These are phyloP conservation scores for Dipodomys merriami DNA, from an alignment of 2,113 vertebrate genomes.

Conservation along the genomic window DNA sequence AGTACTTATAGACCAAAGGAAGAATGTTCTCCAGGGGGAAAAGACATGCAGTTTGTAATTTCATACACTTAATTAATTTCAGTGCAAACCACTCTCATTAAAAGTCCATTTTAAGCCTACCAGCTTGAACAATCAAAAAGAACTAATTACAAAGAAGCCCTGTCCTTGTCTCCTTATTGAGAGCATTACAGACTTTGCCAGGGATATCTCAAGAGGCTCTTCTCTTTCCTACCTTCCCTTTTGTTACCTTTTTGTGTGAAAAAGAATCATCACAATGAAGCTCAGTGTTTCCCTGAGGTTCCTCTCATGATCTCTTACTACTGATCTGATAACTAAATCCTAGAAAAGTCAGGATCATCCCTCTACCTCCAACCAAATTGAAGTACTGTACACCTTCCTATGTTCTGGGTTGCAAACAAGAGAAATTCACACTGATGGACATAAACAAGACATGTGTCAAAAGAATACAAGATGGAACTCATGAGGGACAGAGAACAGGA, in stretches of 20 bases:
- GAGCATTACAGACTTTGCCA: slow-evolving; percentile 27
- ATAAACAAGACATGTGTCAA: neutral
- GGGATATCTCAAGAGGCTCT: slow-evolving; percentile 27
- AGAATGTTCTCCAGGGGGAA: slow-evolving; percentile 62
- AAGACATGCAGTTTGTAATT: slow-evolving; percentile 69
- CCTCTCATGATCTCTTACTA: neutral
- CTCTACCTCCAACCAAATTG: slow-evolving; percentile 26
- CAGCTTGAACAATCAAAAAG: slow-evolving; percentile 61
- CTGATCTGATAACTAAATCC: neutral
- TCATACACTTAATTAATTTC: slow-evolving; percentile 75
- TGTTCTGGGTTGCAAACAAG: neutral
- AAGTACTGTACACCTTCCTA: neutral
- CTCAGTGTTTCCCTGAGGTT: slow-evolving; percentile 16
- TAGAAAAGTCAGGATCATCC: neutral
- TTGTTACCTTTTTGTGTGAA: neutral
- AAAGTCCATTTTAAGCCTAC: slow-evolving; percentile 69
- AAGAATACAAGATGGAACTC: neutral
- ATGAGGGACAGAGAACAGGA: neutral
- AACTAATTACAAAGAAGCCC: slow-evolving; percentile 57
- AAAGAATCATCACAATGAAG: slow-evolving; percentile 30
- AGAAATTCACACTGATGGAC: slow-evolving; percentile 10
- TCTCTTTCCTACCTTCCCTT: neutral
- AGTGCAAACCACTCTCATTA: slow-evolving; percentile 68
- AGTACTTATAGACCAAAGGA: slow-evolving; percentile 35
- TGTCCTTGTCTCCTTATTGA: slow-evolving; percentile 48